These are phyloP conservation scores for Ditula angustiorana DNA, from an alignment of 2,888 invertebrate species.

Conservation along the genomic window DNA sequence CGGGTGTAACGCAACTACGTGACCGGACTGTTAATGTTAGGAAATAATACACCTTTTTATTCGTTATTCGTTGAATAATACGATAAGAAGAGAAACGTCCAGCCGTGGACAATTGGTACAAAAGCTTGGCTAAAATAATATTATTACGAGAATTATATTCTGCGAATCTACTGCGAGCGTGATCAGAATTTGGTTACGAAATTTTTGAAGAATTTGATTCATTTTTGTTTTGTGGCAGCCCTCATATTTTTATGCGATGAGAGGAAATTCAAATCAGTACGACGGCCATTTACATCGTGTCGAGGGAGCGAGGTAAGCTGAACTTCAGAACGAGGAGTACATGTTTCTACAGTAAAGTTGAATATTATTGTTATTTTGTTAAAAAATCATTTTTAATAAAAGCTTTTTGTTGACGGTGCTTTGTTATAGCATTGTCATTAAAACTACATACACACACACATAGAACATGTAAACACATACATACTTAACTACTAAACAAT, in stretches of 20 bases:
- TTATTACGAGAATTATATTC: conserved; percentile 52
- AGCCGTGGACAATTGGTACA: conserved; percentile 49
- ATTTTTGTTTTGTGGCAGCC: background rate
- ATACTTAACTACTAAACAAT: no score
- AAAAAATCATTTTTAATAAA: no score
- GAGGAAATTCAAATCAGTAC: background rate
- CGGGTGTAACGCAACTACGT: conserved; percentile 37
- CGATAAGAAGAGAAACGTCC: conserved; percentile 44
- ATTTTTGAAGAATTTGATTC: background rate
- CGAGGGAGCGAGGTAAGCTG: no score
- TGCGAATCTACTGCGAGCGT: conserved; percentile 34
- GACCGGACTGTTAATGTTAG: conserved; percentile 50
- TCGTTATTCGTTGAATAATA: conserved; percentile 48
- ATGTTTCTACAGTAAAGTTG: no score
- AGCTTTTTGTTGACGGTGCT: no score
- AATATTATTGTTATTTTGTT: no score
- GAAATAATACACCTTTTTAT: conserved; percentile 45
- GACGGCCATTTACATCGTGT: background rate
- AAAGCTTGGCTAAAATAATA: conserved; percentile 50
- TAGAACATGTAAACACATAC: no score
- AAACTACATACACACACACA: no score
- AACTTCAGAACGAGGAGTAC: no score
- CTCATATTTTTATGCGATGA: background rate
- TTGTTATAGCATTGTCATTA: no score
- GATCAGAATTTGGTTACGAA: conserved; percentile 33